phyloP scores from a whole-genome alignment of 2,113 vertebrate species.

The Ciconia stormi region DNA sequence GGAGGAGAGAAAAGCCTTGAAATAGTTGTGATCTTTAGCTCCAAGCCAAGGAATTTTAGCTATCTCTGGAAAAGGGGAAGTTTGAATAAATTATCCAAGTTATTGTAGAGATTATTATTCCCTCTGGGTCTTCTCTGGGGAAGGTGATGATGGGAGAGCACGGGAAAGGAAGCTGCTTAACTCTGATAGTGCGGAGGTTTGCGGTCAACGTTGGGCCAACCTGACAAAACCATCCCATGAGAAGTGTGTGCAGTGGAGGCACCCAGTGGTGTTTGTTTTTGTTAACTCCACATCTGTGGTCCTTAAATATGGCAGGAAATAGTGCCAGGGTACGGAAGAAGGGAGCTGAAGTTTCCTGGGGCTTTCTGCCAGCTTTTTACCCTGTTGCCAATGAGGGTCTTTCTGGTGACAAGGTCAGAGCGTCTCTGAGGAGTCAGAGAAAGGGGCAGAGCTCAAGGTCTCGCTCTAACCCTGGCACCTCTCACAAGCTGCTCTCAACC shows the following conservation, averaged over 20 bases:
- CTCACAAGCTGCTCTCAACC: not conserved
- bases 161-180: not conserved
- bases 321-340: not conserved
- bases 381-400: not conserved
- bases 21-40: not conserved
- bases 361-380: not conserved
- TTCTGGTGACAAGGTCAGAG: not conserved
- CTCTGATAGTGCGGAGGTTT: not conserved
- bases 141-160: not conserved
- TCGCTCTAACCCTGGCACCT: not conserved
- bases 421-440: not conserved
- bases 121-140: not conserved
- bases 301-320: not conserved
- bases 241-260: not conserved
- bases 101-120: not conserved
- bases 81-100: not conserved
- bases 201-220: fast-evolving
- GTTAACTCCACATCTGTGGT: not conserved
- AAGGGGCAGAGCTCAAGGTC: not conserved
- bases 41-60: not conserved
- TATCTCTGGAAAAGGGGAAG: not conserved
- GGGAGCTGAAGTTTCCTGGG: not conserved
- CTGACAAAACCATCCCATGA: not conserved
- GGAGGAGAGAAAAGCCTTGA: not conserved
- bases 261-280: not conserved